A percentile compares a stretch with the other conserved stretches of the same genome.
Conservation (phyloP, 37 sponge, comb jelly and placozoan genomes). For the Beroe ovata region DNA sequence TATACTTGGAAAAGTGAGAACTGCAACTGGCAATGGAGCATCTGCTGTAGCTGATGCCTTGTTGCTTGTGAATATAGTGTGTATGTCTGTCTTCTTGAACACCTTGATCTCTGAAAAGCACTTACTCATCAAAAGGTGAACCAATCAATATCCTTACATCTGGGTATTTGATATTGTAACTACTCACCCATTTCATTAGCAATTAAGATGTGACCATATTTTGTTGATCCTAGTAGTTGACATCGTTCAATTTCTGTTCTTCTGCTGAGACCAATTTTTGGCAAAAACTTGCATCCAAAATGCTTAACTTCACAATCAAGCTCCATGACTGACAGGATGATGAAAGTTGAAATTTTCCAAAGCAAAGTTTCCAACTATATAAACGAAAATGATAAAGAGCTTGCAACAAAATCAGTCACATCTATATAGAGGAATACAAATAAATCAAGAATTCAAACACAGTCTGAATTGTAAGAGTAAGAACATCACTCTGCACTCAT, state of each 20-base stretch:
- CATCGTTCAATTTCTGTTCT: neutral
- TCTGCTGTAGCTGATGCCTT: conserved; percentile 9
- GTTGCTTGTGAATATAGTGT: neutral
- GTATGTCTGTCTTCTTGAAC: conserved; percentile 24
- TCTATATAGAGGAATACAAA: no score
- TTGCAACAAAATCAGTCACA: no score
- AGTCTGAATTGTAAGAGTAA: no score
- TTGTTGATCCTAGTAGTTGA: neutral
- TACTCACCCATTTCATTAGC: neutral
- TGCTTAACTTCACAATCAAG: conserved; percentile 52
- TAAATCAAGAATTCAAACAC: no score
- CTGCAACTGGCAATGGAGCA: neutral
- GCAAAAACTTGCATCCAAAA: conserved; percentile 49
- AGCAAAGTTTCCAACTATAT: no score
- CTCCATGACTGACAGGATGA: neutral
- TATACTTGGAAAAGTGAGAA: neutral
- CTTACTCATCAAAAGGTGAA: no score
- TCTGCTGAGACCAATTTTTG: conserved; percentile 7
- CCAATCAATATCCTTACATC: neutral
- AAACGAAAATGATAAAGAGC: no score
- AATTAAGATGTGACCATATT: conserved; percentile 33
- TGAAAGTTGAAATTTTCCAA: no score
- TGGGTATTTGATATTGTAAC: neutral
- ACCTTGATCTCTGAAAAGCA: conserved; percentile 16
- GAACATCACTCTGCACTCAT: no score